Evolutionary conservation across 2,113 vertebrate species (phyloP).

Genomic region (Podocnemis expansa): DNA sequence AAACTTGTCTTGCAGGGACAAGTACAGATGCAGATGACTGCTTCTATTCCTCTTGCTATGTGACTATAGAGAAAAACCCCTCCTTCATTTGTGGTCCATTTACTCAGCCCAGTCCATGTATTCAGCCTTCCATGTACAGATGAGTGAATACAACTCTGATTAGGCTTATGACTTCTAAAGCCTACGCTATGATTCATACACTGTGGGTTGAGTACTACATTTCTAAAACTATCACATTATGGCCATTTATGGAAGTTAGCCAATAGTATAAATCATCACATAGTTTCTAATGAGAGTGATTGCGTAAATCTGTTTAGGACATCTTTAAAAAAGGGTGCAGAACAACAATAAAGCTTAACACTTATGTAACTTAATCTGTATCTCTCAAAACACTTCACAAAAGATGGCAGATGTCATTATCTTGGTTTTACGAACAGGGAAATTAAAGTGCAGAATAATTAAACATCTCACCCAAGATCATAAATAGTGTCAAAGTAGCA

Average conservation of each 20-base stretch:
- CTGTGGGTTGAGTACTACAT: background rate
- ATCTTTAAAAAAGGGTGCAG: background rate
- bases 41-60: background rate
- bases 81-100: background rate
- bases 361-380: background rate
- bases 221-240: background rate
- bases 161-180: background rate
- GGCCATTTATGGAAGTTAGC: background rate
- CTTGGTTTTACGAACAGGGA: no score
- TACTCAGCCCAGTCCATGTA: no score
- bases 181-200: background rate
- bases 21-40: background rate
- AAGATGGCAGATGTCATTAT: background rate
- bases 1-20: background rate
- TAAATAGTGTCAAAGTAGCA: background rate
- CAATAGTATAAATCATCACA: background rate
- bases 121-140: background rate
- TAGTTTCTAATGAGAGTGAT: background rate
- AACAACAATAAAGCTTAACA: background rate
- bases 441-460: background rate
- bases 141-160: background rate
- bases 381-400: background rate
- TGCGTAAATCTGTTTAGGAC: background rate
- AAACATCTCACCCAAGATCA: background rate
- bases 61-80: background rate